Evolutionary conservation across 1,140 invertebrate species (phyloP), one percentile per base, ranked within the genome.

Genomic region (Cherax destructor): DNA sequence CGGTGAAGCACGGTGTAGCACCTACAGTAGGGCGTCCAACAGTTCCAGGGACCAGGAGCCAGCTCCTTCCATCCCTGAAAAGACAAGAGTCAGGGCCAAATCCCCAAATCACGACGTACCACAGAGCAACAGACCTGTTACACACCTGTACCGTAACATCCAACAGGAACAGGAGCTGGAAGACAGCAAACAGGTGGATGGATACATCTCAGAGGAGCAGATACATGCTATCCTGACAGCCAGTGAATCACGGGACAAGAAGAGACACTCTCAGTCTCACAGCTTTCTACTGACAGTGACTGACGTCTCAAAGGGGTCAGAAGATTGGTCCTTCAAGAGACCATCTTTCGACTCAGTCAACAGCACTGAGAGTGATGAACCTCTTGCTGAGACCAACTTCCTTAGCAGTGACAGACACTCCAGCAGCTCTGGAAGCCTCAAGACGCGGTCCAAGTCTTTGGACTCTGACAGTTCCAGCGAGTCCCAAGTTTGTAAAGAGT

Each of bases 81-180:
- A 91, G 49, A 91, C 83, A 13, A 41, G 80, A 49, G 61, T 86
- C 50, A 72, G 89, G n/a, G 74, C 69, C 24, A 85, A 69, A 50
- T 91, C 89, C n/a, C 89, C 89, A 18, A 83, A 30, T 50, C 89
- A 91, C 52, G 89, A 91, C 83, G 50, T 86, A 10, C 89, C 89
- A 13, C 83, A 80, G 59, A 85, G 56, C 59, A 91, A 91, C 77
- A 56, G 76, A 24, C 89, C 89, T 4, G 89, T 91, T 41, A 85
- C 89, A 56, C 76, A 74, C 49, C 0, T 83, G 30, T 30, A 50
- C 18, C 49, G 1, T n/a, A 16, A 18, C 3, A 11, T 41, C 5
- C 21, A 24, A 10, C 30, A 74, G 50, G 83, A 78, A 9, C 52
- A 69, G 5, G 76, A 69, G 24, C 74, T n/a, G 21, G 76, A 91